A percentile compares a stretch with the other conserved stretches of the same genome.
phyloP scores from a whole-genome alignment of 1,140 invertebrate genomes.

The Pomacea maculata region DNA sequence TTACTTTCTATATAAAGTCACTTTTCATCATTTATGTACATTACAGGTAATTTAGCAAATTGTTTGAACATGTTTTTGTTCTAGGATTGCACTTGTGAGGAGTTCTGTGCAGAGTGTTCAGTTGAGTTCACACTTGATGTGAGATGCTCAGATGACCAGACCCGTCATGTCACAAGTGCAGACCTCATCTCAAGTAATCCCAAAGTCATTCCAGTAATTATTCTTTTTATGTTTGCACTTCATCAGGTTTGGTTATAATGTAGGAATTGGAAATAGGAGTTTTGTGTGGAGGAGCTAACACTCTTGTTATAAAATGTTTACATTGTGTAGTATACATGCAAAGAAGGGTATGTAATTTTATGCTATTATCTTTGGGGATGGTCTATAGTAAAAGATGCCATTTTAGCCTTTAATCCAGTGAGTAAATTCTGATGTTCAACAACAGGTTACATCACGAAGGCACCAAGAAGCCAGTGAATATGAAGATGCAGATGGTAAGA shows the following conservation, averaged over 20 bases:
- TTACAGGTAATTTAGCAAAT: neutral
- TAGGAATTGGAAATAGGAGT: too few species aligned
- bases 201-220: conserved; percentile 82
- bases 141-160: conserved; percentile 92
- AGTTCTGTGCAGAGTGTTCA: conserved; percentile 97
- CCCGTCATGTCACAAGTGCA: conserved; percentile 94
- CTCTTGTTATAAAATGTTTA: too few species aligned
- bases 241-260: too few species aligned
- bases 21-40: neutral
- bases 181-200: conserved; percentile 93
- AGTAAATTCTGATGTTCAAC: too few species aligned
- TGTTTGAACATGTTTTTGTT: conserved; percentile 27
- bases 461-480: conserved; percentile 93
- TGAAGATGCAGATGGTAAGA: conserved; percentile 84
- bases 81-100: conserved; percentile 93
- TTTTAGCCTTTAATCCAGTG: too few species aligned
- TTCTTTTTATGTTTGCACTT: neutral
- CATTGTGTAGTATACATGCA: too few species aligned
- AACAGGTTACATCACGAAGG: conserved; percentile 82
- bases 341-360: too few species aligned
- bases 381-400: too few species aligned
- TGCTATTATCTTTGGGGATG: too few species aligned
- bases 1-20: too few species aligned
- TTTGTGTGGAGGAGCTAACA: too few species aligned
- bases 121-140: conserved; percentile 98